These are phyloP conservation scores for Pardosa pseudoannulata DNA, from an alignment of 2,888 invertebrate genomes.

Conservation along the genomic window DNA sequence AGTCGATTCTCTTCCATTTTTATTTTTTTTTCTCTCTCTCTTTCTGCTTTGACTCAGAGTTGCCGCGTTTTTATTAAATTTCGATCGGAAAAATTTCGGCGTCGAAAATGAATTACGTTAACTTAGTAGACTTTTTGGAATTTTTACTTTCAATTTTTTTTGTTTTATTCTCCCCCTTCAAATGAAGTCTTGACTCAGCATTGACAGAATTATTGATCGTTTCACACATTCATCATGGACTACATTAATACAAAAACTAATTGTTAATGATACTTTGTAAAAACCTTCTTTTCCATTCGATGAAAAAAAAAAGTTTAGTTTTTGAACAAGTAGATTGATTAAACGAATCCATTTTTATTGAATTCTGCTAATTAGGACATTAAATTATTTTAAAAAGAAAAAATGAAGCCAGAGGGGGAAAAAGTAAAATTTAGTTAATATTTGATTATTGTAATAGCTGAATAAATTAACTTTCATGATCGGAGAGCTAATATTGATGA, in stretches of 20 bases:
- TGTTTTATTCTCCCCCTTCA: not conserved
- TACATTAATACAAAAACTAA: not conserved
- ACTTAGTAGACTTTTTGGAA: constrained; percentile 24
- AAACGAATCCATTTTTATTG: not conserved
- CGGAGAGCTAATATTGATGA: too few relatives aligned
- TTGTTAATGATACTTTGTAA: not conserved
- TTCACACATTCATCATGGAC: not conserved
- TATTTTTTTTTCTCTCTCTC: not conserved
- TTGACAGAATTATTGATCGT: not conserved
- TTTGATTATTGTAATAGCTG: too few relatives aligned
- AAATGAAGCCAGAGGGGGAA: too few relatives aligned
- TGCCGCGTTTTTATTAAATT: constrained; percentile 49
- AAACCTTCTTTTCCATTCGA: not conserved
- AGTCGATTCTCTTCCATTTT: constrained; percentile 27
- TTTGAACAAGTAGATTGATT: not conserved
- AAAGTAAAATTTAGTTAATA: too few relatives aligned
- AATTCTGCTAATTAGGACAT: not conserved
- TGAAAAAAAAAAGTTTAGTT: not conserved
- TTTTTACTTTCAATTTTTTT: not conserved
- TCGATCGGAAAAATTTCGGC: constrained; percentile 43
- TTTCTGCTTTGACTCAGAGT: not conserved
- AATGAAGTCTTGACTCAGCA: not conserved
- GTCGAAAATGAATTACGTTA: constrained; percentile 36
- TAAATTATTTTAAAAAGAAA: not conserved
- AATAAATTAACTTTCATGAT: too few relatives aligned